phyloP scores from a whole-genome alignment of 35 echinoderm and acorn worm genomes.

The Apostichopus californicus region DNA sequence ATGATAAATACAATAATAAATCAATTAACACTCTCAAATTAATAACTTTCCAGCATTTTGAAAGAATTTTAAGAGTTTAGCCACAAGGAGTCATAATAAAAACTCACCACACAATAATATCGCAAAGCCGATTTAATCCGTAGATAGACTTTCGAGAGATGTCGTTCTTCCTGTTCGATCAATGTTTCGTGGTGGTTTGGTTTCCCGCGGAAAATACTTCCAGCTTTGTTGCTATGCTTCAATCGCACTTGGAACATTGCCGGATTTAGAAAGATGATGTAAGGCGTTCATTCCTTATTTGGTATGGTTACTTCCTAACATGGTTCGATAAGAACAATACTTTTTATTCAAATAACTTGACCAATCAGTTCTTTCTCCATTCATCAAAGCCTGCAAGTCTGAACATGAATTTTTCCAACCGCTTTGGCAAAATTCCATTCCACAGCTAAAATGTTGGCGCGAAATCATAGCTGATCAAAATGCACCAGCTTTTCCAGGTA shows the following conservation, averaged over 20 bases:
- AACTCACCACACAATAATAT: slow-evolving; percentile 22
- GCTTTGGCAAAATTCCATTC: slow-evolving; percentile 57
- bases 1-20: background rate
- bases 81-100: background rate
- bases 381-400: slow-evolving; percentile 58
- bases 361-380: slow-evolving; percentile 58
- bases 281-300: slow-evolving; percentile 49
- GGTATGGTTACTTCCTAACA: slow-evolving; percentile 49
- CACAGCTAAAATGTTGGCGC: slow-evolving; percentile 44
- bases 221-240: slow-evolving; percentile 48
- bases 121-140: slow-evolving; percentile 37
- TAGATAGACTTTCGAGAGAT: slow-evolving; percentile 16
- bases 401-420: slow-evolving; percentile 52
- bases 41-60: background rate
- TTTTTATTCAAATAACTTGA: slow-evolving; percentile 56
- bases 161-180: slow-evolving; percentile 48
- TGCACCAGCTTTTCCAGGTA: slow-evolving; percentile 38
- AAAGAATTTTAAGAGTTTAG: background rate
- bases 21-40: background rate
- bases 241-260: slow-evolving; percentile 54
- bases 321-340: slow-evolving; percentile 55
- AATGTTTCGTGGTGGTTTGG: slow-evolving; percentile 52
- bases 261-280: slow-evolving; percentile 63
- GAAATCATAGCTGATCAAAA: slow-evolving; percentile 53
- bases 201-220: slow-evolving; percentile 58